Conservation (phyloP, 2,797 vertebrate genomes). For the Acanthis flammea region DNA sequence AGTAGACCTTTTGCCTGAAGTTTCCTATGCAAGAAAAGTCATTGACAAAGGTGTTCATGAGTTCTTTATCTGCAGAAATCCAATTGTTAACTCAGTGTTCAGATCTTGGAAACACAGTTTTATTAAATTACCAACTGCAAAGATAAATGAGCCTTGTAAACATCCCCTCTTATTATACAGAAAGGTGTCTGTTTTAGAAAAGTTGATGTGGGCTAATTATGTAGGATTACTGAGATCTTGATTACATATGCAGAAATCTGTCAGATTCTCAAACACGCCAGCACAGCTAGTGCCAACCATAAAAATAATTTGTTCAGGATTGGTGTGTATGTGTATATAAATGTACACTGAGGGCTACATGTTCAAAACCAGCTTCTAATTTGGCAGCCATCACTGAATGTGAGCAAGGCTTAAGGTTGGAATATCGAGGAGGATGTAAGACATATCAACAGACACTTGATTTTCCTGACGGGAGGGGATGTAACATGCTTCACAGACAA, state of each 20-base stretch:
- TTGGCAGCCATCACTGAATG: not conserved
- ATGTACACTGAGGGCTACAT: not conserved
- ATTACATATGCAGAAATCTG: slow-evolving; percentile 62
- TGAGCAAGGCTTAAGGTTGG: not conserved
- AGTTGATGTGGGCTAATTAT: slow-evolving; percentile 67
- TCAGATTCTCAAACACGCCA: slow-evolving; percentile 36
- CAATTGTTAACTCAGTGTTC: slow-evolving; percentile 46
- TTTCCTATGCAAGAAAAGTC: slow-evolving; percentile 20
- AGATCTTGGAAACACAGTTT: slow-evolving; percentile 49
- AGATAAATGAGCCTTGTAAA: slow-evolving; percentile 68
- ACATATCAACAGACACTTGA: not conserved
- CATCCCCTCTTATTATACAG: slow-evolving; percentile 55
- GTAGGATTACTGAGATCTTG: slow-evolving; percentile 64
- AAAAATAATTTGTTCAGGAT: slow-evolving; percentile 58
- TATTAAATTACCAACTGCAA: slow-evolving; percentile 66
- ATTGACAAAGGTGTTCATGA: slow-evolving; percentile 41
- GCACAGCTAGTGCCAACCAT: slow-evolving; percentile 28
- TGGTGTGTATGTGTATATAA: slow-evolving; percentile 30
- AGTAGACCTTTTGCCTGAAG: slow-evolving; percentile 24
- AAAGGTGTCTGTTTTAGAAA: slow-evolving; percentile 65
- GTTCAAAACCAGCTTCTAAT: not conserved
- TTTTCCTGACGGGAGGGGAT: not conserved
- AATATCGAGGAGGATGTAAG: not conserved
- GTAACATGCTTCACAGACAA: not conserved
- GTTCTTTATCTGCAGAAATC: slow-evolving; percentile 28